Percentiles rank a stretch among this genome's conserved stretches.
Evolutionary conservation across 1,140 invertebrate species (phyloP).

Genomic region (Vollenhovia emeryi): DNA sequence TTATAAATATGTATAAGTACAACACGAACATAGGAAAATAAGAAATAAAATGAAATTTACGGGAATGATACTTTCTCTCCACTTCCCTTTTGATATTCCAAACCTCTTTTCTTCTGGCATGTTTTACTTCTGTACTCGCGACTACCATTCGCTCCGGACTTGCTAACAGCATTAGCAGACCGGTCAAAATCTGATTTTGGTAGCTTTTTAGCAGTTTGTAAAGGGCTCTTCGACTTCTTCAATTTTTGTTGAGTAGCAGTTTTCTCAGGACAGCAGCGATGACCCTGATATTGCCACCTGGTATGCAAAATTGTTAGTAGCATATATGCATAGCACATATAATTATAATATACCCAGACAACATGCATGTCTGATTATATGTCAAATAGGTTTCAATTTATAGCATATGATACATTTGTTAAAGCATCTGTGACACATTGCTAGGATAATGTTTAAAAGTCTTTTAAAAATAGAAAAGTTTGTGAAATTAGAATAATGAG

Average conservation of each 20-base stretch:
- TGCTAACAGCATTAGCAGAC: not conserved
- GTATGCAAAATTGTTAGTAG: not conserved
- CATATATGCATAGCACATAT: not conserved
- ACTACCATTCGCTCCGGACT: not conserved
- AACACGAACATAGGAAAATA: not conserved
- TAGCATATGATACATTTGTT: too few species aligned
- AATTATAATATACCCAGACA: too few species aligned
- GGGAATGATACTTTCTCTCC: not conserved
- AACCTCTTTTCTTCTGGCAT: not conserved
- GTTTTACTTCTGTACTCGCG: conserved; percentile 4
- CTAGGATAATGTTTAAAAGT: too few species aligned
- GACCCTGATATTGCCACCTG: conserved; percentile 67
- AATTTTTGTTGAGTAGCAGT: not conserved
- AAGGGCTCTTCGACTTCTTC: conserved; percentile 1
- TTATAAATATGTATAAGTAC: not conserved
- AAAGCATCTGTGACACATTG: too few species aligned
- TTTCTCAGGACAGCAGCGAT: conserved; percentile 54
- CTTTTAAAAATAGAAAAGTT: too few species aligned
- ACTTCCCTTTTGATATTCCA: not conserved
- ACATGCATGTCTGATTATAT: too few species aligned
- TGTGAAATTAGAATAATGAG: too few species aligned
- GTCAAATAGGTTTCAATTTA: too few species aligned
- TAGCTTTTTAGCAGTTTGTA: not conserved
- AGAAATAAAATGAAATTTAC: conserved; percentile 13
- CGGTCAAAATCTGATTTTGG: not conserved